A percentile compares a stretch with the other conserved stretches of the same genome.
phyloP scores from a whole-genome alignment of 2,888 invertebrate species.

The Drosophila rellima region DNA sequence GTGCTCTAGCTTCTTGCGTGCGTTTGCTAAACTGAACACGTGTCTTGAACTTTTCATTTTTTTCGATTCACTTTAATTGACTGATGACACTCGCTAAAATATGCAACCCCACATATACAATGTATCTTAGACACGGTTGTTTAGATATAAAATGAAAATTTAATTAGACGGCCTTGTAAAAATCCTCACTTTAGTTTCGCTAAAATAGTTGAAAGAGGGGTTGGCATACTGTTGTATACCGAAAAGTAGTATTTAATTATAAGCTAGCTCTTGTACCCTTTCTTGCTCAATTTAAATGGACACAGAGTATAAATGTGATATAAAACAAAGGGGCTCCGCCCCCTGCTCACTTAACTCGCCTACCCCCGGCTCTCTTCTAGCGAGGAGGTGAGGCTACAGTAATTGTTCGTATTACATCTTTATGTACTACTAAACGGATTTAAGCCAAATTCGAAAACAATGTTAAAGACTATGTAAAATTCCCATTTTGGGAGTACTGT shows the following conservation, averaged over 20 bases:
- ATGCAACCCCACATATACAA: constrained; percentile 18
- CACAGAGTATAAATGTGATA: no score
- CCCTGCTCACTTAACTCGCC: no score
- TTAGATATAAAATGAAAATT: constrained; percentile 71
- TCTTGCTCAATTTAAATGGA: background rate
- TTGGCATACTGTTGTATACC: constrained; percentile 38
- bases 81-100: constrained; percentile 20
- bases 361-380: no score
- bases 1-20: background rate
- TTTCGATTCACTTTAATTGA: constrained; percentile 5
- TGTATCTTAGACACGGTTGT: no score
- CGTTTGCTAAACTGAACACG: background rate
- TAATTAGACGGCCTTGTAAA: constrained; percentile 75
- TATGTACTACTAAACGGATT: no score
- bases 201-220: constrained; percentile 35
- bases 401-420: no score
- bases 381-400: no score
- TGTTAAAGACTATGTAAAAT: no score
- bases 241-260: background rate
- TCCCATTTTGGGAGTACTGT: no score
- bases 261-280: background rate
- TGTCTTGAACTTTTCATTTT: background rate
- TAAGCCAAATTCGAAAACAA: no score
- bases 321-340: no score
- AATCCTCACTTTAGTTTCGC: constrained; percentile 72